phyloP scores from a whole-genome alignment of 2,797 vertebrate genomes.

The Malurus splendens region DNA sequence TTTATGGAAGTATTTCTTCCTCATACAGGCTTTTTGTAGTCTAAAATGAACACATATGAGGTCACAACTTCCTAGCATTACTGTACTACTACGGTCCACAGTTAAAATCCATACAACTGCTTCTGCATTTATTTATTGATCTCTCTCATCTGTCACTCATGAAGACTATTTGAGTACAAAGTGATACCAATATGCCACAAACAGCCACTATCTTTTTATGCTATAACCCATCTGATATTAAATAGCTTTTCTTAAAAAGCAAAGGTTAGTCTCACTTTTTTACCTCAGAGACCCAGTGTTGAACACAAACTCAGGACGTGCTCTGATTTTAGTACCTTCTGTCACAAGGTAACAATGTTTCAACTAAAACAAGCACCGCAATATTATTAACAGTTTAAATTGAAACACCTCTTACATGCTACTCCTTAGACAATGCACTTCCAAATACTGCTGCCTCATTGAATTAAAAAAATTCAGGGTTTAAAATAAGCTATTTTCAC shows the following conservation, averaged over 20 bases:
- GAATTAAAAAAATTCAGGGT: accelerated
- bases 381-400: neutral
- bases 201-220: neutral
- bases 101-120: neutral
- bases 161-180: neutral
- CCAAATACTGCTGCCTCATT: neutral
- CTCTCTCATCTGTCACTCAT: neutral
- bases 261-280: neutral
- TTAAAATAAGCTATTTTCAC: neutral
- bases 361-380: neutral
- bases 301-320: neutral
- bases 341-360: neutral
- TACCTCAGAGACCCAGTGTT: neutral
- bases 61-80: neutral
- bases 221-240: neutral
- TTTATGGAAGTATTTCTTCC: neutral
- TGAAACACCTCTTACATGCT: neutral
- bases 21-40: neutral
- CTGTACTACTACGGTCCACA: neutral
- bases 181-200: neutral
- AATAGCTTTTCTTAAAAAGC: neutral
- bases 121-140: neutral
- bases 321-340: neutral
- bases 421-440: neutral
- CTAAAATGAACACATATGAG: neutral